Evolutionary conservation across 2,113 vertebrate genomes (phyloP), one percentile per base, ranked within the genome.

Genomic region (Rhombomys opimus): DNA sequence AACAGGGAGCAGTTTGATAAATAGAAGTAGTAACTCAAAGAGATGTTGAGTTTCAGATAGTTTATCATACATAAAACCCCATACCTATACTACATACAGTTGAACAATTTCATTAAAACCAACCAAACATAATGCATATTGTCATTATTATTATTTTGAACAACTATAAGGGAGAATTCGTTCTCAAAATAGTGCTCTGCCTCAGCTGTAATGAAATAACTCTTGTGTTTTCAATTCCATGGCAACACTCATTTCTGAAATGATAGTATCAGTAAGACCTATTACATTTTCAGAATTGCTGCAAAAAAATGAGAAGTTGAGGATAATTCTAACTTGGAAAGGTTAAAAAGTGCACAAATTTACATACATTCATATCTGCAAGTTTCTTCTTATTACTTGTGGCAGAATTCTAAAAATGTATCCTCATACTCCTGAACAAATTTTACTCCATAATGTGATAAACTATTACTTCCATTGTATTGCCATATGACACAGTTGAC

Each of bases 351-450:
- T 54, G 23, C 59, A 63, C 41, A 2, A 10, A 9, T 67, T 2
- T 2, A 82, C 27, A 89, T 25, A 25, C 3, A 46, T 25, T 12
- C 17, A 75, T 2, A 67, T 59, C 63, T 22, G 84, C 35, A 94
- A 57, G 5, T 82, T 65, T 91, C 32, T 7, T 91, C 90, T 80
- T 89, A 80, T 80, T 87, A 46, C 15, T 70, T 23, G 85, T 70
- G 14, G 27, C 52, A 91, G 50, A 91, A 95, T 95, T 95, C 75
- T 93, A 95, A 77, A 95, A 78, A 23, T 90, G 22, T 12, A 70
- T 15, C 10, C 13, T 17, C 11, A 76, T 6, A 14, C 25, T 17
- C 23, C 30, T 38, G 30, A 25, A 32, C 38, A 91, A 67, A 8
- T 57, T 90, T 20, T 11, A 57, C 57, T 88, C 41, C 8, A 7